Conservation (phyloP, 2,113 vertebrate species). For the Paracyprichromis sp. region DNA sequence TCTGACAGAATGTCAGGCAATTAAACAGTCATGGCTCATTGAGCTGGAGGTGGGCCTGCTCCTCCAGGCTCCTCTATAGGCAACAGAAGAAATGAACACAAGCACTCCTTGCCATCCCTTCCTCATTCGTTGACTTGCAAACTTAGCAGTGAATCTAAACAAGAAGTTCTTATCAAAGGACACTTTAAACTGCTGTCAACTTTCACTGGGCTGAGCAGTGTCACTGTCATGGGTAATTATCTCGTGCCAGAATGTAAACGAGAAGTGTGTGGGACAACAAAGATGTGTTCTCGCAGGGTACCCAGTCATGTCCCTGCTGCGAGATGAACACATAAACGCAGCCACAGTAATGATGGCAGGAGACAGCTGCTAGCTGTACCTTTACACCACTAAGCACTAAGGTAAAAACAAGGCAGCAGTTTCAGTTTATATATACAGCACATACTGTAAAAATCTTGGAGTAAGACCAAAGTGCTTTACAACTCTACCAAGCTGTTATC, state of each 20-base stretch:
- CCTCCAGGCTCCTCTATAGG: conserved; percentile 44
- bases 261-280: conserved; percentile 34
- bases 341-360: conserved; percentile 16
- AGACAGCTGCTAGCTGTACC: not conserved
- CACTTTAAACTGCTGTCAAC: conserved; percentile 38
- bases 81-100: conserved; percentile 39
- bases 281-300: conserved; percentile 3
- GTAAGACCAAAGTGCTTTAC: not conserved
- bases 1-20: conserved; percentile 71
- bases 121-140: conserved; percentile 26
- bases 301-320: not conserved
- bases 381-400: not conserved
- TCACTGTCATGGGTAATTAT: conserved; percentile 55
- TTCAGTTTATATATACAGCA: not conserved
- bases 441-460: not conserved
- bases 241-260: conserved; percentile 23
- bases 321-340: not conserved
- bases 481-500: not conserved
- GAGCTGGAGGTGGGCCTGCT: conserved; percentile 57
- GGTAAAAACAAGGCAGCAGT: not conserved
- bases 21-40: conserved; percentile 70
- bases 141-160: conserved; percentile 21
- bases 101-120: conserved; percentile 7
- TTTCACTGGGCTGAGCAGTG: conserved; percentile 36
- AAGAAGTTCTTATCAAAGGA: conserved; percentile 59